Base-by-base conservation (phyloP, 2,888 invertebrate species). In the Aphodius sticticus region DNA sequence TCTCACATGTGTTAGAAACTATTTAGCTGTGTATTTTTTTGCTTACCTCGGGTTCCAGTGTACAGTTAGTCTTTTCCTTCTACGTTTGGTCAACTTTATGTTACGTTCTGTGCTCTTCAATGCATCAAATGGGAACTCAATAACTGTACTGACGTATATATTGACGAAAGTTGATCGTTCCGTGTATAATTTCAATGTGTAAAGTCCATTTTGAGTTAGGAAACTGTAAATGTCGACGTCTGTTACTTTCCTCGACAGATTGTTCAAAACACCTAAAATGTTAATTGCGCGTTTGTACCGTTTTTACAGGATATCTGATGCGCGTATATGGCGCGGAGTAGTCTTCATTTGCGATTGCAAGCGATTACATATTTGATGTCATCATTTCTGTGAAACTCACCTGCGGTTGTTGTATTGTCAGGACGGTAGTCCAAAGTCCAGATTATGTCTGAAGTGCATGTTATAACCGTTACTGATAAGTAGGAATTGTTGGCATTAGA, bases 31-130 rank as follows among this genome's bases (percentile, higher is more conserved):
- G 53, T 53, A 26, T 26, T 26, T 26, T 53, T 53, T 53, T 53
- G 53, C 53, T 74, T 86, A 89, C 89, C 88, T 89, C 77, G 86
- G 86, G 77, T 88, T 86, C 89, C 89, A 89, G 82, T 86, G 85
- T 16, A 88, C 84, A 9, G 87, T 87, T 70, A 88, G 81, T 70
- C 86, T 84, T 81, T 84, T 86, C 77, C 85, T 84, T 77, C 85
- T 84, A 77, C 86, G 74, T 74, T 74, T 74, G 26, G 74, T 36
- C 36, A 74, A 35, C 37, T 74, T 74, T 35, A 74, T 36, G 37
- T 74, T 74, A 7, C 36, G 37, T 36, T 74, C 36, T 9, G 74
- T 36, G 37, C 37, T 74, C 37, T 74, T 35, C 37, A 74, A 35
- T 12, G 74, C 74, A 35, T 74, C 74, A 74, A 74, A 74, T 74